Evolutionary conservation across 2,888 invertebrate genomes (phyloP).

Genomic region (Drosophila koepferae): DNA sequence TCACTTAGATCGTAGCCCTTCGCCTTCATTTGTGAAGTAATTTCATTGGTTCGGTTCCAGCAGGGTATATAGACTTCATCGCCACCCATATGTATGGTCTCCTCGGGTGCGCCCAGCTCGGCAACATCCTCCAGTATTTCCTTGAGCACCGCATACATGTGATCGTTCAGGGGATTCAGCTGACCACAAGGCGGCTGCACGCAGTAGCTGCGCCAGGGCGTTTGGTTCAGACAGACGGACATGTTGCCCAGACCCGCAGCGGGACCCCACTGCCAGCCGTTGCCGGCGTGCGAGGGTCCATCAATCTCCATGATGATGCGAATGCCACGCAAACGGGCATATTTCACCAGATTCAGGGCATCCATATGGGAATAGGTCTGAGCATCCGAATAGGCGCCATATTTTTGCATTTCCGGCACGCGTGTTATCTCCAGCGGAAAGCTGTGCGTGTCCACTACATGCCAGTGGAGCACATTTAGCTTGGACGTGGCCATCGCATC

Average conservation of each 20-base stretch:
- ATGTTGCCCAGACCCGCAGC: conserved; percentile 87
- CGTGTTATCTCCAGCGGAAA: conserved; percentile 93
- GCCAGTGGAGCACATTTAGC: conserved; percentile 97
- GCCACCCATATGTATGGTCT: conserved; percentile 92
- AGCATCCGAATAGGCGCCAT: conserved; percentile 90
- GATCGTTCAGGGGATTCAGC: conserved; percentile 91
- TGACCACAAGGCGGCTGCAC: conserved; percentile 95
- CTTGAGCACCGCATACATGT: conserved; percentile 89
- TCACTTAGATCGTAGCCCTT: conserved; percentile 86
- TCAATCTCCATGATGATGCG: conserved; percentile 95
- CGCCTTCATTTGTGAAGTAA: conserved; percentile 88
- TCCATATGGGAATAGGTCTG: conserved; percentile 90
- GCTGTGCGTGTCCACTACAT: conserved; percentile 95
- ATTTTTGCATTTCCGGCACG: conserved; percentile 90
- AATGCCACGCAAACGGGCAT: conserved; percentile 92
- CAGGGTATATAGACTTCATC: conserved; percentile 90
- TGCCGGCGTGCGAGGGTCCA: conserved; percentile 94
- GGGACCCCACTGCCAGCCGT: conserved; percentile 93
- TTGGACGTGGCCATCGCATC: conserved; percentile 95
- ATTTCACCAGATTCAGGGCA: conserved; percentile 89
- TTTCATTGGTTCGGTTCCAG: conserved; percentile 91
- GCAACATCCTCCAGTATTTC: conserved; percentile 90
- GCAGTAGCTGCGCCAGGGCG: conserved; percentile 90
- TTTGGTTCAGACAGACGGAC: conserved; percentile 88
- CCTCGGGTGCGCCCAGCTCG: conserved; percentile 87